Evolutionary conservation across 2,888 invertebrate genomes (phyloP).

Genomic region (Eueremaeus valkanovi): DNA sequence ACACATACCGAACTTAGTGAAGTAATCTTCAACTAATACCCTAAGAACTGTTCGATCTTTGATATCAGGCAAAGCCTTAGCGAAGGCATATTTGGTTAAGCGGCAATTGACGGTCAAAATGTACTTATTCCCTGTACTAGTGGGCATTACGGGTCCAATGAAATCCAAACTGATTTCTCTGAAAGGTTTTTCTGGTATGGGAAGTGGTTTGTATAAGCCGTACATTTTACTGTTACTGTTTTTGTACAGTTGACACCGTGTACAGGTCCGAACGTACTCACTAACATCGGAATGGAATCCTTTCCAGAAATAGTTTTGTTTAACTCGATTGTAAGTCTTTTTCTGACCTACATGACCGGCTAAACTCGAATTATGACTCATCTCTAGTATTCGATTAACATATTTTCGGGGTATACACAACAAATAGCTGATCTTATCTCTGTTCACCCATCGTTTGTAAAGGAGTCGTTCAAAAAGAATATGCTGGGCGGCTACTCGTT

Average conservation of each 20-base stretch:
- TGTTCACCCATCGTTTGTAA: no score
- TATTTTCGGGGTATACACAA: neutral
- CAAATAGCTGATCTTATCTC: neutral
- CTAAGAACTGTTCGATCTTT: neutral
- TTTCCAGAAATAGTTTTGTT: neutral
- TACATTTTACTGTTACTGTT: neutral
- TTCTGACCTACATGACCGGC: neutral
- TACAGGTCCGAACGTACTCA: neutral
- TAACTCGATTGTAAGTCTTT: neutral
- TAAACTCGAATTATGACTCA: neutral
- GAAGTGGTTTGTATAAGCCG: neutral
- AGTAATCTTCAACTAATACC: neutral
- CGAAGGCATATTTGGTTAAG: neutral
- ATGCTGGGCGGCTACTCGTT: no score
- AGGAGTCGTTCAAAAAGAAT: no score
- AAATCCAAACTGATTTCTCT: neutral
- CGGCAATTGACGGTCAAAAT: neutral
- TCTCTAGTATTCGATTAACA: neutral
- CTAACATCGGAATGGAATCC: neutral
- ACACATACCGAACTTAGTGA: neutral
- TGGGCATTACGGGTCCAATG: neutral
- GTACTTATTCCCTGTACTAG: neutral
- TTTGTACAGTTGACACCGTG: neutral
- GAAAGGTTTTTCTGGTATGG: neutral
- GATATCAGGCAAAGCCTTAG: neutral